Evolutionary conservation across 2,797 vertebrate genomes (phyloP).

Genomic region (Cichlasoma orientale): DNA sequence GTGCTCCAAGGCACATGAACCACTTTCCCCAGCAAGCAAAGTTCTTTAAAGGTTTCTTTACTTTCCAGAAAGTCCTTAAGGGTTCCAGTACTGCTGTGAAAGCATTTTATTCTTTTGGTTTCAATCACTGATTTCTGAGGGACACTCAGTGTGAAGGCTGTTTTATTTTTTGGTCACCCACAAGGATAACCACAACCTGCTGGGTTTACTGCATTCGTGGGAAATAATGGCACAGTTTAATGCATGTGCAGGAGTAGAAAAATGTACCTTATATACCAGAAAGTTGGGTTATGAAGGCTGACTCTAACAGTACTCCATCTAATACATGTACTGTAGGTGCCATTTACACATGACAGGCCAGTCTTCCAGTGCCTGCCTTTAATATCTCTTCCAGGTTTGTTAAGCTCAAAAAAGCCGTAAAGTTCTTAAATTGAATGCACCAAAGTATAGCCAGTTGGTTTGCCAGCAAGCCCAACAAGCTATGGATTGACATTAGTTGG

Average conservation of each 20-base stretch:
- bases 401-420: neutral
- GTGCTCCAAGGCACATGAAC: conserved; percentile 28
- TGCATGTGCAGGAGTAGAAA: neutral
- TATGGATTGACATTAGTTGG: too few species aligned
- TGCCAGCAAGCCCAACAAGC: neutral
- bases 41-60: conserved; percentile 34
- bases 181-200: neutral
- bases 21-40: conserved; percentile 14
- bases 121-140: conserved; percentile 8
- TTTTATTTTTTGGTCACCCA: conserved; percentile 24
- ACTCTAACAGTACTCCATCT: neutral
- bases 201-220: neutral
- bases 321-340: neutral
- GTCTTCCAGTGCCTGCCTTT: neutral
- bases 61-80: conserved; percentile 13
- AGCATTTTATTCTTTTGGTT: conserved; percentile 4
- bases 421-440: neutral
- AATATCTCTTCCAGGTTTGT: neutral
- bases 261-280: neutral
- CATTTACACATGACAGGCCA: neutral
- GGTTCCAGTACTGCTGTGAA: conserved; percentile 8
- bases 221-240: neutral
- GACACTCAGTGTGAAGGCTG: neutral
- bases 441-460: neutral
- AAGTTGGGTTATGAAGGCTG: neutral